A percentile compares a stretch with the other conserved stretches of the same genome.
Evolutionary conservation across 2,797 vertebrate genomes (phyloP).

Genomic region (Paguma larvata): DNA sequence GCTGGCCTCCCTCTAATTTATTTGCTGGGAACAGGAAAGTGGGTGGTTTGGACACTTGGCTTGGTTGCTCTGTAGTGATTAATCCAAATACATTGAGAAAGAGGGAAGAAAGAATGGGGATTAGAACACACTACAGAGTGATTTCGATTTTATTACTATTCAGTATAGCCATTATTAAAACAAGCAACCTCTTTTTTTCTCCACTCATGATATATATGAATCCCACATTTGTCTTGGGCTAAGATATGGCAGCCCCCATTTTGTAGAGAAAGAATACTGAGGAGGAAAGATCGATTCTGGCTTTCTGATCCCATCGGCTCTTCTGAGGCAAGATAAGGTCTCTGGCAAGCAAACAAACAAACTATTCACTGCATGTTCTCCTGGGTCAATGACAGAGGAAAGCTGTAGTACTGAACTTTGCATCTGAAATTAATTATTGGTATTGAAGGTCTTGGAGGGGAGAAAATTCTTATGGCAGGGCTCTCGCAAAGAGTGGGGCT

Average conservation of each 20-base stretch:
- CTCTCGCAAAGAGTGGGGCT: neutral
- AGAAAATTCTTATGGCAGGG: neutral
- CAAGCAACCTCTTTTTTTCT: neutral
- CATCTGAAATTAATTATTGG: constrained; percentile 67
- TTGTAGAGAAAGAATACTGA: neutral
- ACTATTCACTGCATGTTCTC: constrained; percentile 27
- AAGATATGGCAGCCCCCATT: neutral
- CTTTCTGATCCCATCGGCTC: constrained; percentile 17
- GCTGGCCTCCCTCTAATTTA: constrained; percentile 62
- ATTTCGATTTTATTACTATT: neutral
- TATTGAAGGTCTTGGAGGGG: neutral
- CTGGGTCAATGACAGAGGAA: constrained; percentile 66
- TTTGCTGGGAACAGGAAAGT: constrained; percentile 76
- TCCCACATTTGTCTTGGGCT: neutral
- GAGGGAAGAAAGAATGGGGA: constrained; percentile 16
- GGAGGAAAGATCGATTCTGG: neutral
- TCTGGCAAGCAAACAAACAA: constrained; percentile 68
- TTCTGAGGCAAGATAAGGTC: constrained; percentile 37
- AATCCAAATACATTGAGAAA: constrained; percentile 64
- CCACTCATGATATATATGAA: neutral
- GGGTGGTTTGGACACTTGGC: constrained; percentile 76
- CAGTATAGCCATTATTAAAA: neutral
- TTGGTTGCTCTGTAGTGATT: constrained; percentile 58
- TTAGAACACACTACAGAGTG: neutral
- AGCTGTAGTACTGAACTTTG: constrained; percentile 22